Evolutionary conservation across 2,113 vertebrate genomes (phyloP).

Genomic region (Myocastor coypus): DNA sequence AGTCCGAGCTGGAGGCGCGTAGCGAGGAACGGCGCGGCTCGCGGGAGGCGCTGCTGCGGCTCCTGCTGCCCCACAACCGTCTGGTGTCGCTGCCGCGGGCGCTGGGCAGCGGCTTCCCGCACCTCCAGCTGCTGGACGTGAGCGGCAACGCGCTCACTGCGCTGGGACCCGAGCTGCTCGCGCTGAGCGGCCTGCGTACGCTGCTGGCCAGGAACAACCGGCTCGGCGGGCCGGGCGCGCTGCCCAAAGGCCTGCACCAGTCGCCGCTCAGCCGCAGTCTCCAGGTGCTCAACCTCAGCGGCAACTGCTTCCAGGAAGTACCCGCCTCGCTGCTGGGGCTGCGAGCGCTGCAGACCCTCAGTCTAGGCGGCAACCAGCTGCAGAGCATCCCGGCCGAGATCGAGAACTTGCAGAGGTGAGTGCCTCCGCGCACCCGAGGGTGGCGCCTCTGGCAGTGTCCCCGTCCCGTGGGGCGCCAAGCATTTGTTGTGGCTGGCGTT

Average conservation of each 20-base stretch:
- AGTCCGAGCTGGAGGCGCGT: slow-evolving; percentile 84
- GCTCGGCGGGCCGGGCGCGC: slow-evolving; percentile 91
- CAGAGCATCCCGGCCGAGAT: slow-evolving; percentile 95
- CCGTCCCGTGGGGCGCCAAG: fast-evolving
- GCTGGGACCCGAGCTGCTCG: slow-evolving; percentile 91
- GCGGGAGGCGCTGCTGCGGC: slow-evolving; percentile 87
- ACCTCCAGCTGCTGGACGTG: slow-evolving; percentile 94
- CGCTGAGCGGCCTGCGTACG: slow-evolving; percentile 90
- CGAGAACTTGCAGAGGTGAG: slow-evolving; percentile 93
- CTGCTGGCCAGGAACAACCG: slow-evolving; percentile 97
- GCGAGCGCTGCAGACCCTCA: slow-evolving; percentile 93
- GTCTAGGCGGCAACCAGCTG: slow-evolving; percentile 96
- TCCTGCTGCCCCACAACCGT: slow-evolving; percentile 92
- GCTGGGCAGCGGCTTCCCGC: slow-evolving; percentile 89
- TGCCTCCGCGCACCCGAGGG: not conserved
- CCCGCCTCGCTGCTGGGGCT: slow-evolving; percentile 91
- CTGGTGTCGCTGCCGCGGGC: slow-evolving; percentile 87
- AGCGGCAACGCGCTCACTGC: slow-evolving; percentile 92
- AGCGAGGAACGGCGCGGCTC: slow-evolving; percentile 85
- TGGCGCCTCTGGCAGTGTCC: not conserved
- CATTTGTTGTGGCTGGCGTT: not conserved
- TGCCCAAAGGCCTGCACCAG: slow-evolving; percentile 91
- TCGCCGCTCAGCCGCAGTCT: slow-evolving; percentile 91
- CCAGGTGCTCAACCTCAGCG: slow-evolving; percentile 96
- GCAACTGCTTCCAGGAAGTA: slow-evolving; percentile 95